Percentiles rank a stretch among this genome's conserved stretches.
Evolutionary conservation across 2,888 invertebrate genomes (phyloP).

Genomic region (Blomia tropicalis): DNA sequence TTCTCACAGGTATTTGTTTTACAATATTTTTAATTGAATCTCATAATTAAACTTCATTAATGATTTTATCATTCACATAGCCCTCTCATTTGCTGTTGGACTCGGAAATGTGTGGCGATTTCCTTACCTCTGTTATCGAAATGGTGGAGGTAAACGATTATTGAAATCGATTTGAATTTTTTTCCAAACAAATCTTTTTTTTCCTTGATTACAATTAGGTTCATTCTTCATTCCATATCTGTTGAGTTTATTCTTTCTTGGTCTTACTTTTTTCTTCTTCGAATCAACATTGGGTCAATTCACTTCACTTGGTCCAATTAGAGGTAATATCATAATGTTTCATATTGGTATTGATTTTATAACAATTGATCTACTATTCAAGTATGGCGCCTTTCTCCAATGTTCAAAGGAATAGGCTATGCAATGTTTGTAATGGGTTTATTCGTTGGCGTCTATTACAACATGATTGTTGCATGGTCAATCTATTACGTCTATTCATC

Average conservation of each 20-base stretch:
- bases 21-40: constrained; percentile 1
- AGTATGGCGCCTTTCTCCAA: constrained; percentile 20
- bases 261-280: constrained; percentile 20
- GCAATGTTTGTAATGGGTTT: constrained; percentile 18
- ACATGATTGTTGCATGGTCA: constrained; percentile 21
- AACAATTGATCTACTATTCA: background rate
- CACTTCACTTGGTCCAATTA: constrained; percentile 19
- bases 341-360: background rate
- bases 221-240: constrained; percentile 21
- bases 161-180: background rate
- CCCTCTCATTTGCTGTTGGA: no score
- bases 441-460: constrained; percentile 21
- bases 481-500: constrained; percentile 18
- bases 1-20: constrained; percentile 18
- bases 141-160: constrained; percentile 16
- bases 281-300: constrained; percentile 19
- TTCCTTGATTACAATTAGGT: background rate
- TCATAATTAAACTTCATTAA: background rate
- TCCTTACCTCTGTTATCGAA: constrained; percentile 20
- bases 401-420: constrained; percentile 22
- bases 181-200: background rate
- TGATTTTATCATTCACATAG: no score
- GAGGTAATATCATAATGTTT: background rate
- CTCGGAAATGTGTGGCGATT: no score
- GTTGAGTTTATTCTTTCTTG: constrained; percentile 6